Percentiles rank a stretch among this genome's conserved stretches.
Conservation (phyloP, 2,113 vertebrate genomes). For the Megaleporinus macrocephalus region DNA sequence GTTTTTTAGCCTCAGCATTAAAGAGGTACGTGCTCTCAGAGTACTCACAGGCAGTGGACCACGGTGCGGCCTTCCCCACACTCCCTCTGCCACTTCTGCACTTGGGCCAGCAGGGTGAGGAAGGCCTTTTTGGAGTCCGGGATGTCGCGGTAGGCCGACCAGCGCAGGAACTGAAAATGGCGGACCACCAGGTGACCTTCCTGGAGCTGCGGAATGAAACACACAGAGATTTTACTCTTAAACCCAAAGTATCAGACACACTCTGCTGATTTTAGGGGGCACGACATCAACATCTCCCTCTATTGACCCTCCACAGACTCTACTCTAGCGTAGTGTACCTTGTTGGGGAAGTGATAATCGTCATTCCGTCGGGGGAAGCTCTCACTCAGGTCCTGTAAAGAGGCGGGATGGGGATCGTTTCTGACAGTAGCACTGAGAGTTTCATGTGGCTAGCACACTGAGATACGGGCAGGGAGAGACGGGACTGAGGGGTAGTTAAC, state of each 20-base stretch:
- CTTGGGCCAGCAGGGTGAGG: constrained; percentile 88
- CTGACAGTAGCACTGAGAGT: constrained; percentile 43
- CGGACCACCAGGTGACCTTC: constrained; percentile 93
- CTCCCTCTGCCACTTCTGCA: constrained; percentile 94
- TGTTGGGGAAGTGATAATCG: constrained; percentile 50
- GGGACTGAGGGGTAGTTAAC: neutral
- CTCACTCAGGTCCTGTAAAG: constrained; percentile 64
- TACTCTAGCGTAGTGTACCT: constrained; percentile 58
- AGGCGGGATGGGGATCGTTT: constrained; percentile 54
- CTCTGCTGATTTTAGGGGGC: neutral
- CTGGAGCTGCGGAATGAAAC: constrained; percentile 78
- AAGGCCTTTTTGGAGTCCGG: constrained; percentile 95
- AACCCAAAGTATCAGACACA: too few species aligned
- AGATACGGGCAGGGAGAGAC: neutral
- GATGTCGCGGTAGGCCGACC: constrained; percentile 92
- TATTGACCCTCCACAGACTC: neutral
- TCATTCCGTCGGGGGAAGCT: constrained; percentile 54
- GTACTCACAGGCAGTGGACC: constrained; percentile 95
- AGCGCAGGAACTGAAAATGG: constrained; percentile 96
- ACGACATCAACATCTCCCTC: neutral
- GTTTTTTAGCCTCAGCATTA: too few species aligned
- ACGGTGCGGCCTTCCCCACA: constrained; percentile 89
- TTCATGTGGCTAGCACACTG: neutral
- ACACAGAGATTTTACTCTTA: neutral
- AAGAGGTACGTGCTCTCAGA: too few species aligned